phyloP scores from a whole-genome alignment of 2,888 invertebrate species.

The Cantharis nigra region DNA sequence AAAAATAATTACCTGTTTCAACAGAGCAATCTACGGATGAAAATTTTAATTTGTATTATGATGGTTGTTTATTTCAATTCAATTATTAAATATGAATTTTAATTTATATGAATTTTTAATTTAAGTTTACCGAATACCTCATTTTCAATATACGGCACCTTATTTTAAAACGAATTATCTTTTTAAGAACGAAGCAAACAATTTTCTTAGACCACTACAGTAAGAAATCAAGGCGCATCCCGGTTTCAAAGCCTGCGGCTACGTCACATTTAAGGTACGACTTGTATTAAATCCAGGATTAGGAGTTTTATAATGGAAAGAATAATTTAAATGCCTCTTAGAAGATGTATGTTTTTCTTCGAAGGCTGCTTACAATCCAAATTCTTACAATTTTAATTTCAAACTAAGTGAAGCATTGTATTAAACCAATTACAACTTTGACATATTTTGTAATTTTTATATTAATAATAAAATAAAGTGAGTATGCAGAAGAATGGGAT shows the following conservation, averaged over 20 bases:
- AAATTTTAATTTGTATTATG: background rate
- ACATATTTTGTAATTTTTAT: background rate
- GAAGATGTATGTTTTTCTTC: slow-evolving; percentile 44
- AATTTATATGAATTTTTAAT: background rate
- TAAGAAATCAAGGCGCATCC: slow-evolving; percentile 34
- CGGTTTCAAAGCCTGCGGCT: slow-evolving; percentile 38
- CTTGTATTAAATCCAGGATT: slow-evolving; percentile 49
- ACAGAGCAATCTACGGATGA: background rate
- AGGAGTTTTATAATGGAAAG: slow-evolving; percentile 54
- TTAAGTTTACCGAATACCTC: background rate
- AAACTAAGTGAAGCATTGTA: slow-evolving; percentile 17
- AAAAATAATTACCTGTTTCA: background rate
- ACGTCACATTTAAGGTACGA: slow-evolving; percentile 45
- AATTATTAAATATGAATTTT: background rate
- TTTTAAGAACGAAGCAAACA: slow-evolving; percentile 24
- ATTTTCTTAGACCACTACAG: slow-evolving; percentile 25
- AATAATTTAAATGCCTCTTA: slow-evolving; percentile 50
- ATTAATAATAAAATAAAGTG: background rate
- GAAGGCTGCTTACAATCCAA: slow-evolving; percentile 12
- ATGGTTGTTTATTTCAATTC: background rate
- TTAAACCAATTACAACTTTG: background rate
- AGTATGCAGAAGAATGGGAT: background rate
- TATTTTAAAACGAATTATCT: background rate
- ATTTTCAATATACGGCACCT: background rate
- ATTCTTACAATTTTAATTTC: slow-evolving; percentile 26